phyloP scores from a whole-genome alignment of 2,797 vertebrate genomes.

The Epinephelus malabaricus region DNA sequence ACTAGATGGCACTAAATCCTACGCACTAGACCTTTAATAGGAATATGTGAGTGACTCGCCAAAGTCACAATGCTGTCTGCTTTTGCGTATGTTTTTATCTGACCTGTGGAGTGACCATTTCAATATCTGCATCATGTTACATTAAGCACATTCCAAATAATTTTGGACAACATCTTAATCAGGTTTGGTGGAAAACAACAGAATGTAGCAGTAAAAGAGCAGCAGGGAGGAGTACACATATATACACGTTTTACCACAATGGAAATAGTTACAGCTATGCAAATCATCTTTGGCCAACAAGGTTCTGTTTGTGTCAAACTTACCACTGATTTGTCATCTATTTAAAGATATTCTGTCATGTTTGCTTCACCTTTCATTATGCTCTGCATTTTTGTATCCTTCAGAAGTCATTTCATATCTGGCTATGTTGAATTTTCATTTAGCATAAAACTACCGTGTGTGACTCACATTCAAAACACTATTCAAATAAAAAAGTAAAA shows the following conservation, averaged over 20 bases:
- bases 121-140: not conserved
- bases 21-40: not conserved
- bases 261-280: not conserved
- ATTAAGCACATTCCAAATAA: conserved; percentile 11
- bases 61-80: not conserved
- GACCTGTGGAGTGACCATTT: not conserved
- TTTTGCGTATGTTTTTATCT: not conserved
- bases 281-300: not conserved
- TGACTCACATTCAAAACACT: conserved; percentile 48
- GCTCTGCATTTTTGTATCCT: conserved; percentile 38
- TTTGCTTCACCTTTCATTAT: conserved; percentile 23
- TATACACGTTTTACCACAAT: not conserved
- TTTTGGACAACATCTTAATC: not conserved
- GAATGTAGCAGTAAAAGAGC: not conserved
- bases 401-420: conserved; percentile 52
- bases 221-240: not conserved
- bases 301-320: conserved; percentile 2
- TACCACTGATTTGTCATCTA: not conserved
- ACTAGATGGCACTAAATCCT: too few species aligned
- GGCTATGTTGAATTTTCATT: conserved; percentile 47
- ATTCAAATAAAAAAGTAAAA: conserved; percentile 64
- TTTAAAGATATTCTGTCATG: conserved; percentile 36
- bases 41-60: not conserved
- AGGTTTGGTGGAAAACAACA: conserved; percentile 4
- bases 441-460: conserved; percentile 38